Percentiles rank a stretch among this genome's conserved stretches.
These are phyloP conservation scores for Nerophis lumbriciformis DNA, from an alignment of 2,113 vertebrate species.

Conservation along the genomic window DNA sequence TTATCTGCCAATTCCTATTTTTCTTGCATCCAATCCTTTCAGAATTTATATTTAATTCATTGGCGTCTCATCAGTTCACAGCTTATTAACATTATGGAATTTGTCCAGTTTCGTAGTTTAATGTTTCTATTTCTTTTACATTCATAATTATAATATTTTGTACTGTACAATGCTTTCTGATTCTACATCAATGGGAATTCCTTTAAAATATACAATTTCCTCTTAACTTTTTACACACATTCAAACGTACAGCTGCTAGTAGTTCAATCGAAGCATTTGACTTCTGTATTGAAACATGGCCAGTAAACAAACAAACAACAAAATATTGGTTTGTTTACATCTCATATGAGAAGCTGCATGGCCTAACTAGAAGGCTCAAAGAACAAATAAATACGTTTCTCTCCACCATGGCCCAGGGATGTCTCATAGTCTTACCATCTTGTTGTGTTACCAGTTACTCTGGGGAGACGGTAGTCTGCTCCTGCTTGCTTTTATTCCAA, in stretches of 20 bases:
- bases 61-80: too few relatives aligned
- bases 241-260: too few relatives aligned
- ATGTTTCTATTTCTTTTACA: background rate
- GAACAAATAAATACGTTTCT: slow-evolving; percentile 37
- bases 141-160: too few relatives aligned
- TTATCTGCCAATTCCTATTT: background rate
- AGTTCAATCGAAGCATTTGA: background rate
- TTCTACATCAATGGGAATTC: too few relatives aligned
- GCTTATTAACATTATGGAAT: background rate
- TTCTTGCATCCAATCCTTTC: background rate
- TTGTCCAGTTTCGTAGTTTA: background rate
- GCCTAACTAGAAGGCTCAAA: slow-evolving; percentile 20
- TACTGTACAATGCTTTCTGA: too few relatives aligned
- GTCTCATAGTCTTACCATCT: slow-evolving; percentile 24
- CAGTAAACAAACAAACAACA: slow-evolving; percentile 9
- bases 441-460: slow-evolving; percentile 35
- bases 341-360: slow-evolving; percentile 41
- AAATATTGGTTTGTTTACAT: slow-evolving; percentile 32
- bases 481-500: slow-evolving; percentile 8
- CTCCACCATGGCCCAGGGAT: slow-evolving; percentile 39
- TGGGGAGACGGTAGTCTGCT: slow-evolving; percentile 22
- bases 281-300: slow-evolving; percentile 24
- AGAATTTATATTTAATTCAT: too few relatives aligned
- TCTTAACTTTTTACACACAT: too few relatives aligned
- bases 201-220: too few relatives aligned